phyloP scores from a whole-genome alignment of 2,797 vertebrate genomes.

The Phylloscopus collybita region DNA sequence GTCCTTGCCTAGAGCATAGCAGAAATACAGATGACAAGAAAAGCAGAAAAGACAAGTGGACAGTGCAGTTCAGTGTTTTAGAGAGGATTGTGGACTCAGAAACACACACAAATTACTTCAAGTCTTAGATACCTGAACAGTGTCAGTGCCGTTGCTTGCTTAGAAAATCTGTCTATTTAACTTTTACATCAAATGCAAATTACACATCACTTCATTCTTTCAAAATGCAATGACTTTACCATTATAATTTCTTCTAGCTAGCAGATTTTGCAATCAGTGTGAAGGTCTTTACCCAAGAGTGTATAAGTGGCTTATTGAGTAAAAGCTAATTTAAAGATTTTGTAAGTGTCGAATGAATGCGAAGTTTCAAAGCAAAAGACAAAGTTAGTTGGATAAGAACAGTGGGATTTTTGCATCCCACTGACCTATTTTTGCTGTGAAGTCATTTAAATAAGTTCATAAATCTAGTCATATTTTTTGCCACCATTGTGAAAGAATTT shows the following conservation, averaged over 20 bases:
- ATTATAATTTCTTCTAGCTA: background rate
- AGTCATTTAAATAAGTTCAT: constrained; percentile 48
- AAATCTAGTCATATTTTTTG: constrained; percentile 37
- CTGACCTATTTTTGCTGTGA: constrained; percentile 58
- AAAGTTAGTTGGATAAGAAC: background rate
- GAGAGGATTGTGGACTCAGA: accelerated
- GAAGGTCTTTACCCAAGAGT: background rate
- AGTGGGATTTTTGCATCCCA: background rate
- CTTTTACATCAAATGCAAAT: background rate
- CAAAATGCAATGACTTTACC: background rate
- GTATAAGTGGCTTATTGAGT: background rate
- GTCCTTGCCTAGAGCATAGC: background rate
- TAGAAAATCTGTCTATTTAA: background rate
- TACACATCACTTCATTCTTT: background rate
- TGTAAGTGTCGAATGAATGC: background rate
- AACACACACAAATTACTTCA: background rate
- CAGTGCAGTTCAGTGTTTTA: background rate
- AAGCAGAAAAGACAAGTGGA: background rate
- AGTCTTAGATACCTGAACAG: background rate
- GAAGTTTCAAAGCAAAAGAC: constrained; percentile 10
- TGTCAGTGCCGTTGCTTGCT: background rate
- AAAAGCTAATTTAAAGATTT: background rate
- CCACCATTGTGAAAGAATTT: background rate
- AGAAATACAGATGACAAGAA: background rate
- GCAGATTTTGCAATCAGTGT: background rate